These are phyloP conservation scores for Ametastegia equiseti DNA, from an alignment of 2,888 invertebrate genomes.

Conservation along the genomic window DNA sequence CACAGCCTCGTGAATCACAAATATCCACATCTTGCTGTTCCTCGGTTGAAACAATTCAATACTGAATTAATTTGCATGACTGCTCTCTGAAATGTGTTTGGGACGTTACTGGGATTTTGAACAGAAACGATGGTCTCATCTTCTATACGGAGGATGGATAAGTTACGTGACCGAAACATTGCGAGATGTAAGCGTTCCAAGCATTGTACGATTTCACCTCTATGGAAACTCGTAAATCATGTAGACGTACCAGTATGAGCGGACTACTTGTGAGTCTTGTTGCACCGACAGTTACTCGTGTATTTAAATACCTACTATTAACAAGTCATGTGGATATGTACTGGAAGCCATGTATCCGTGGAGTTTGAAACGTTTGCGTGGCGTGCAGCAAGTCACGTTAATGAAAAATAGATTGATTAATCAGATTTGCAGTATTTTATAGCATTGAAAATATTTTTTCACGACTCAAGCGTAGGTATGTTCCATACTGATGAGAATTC, in stretches of 20 bases:
- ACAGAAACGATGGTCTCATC: neutral
- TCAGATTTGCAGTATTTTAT: neutral
- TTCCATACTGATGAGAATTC: neutral
- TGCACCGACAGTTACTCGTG: neutral
- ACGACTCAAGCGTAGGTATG: neutral
- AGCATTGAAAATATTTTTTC: neutral
- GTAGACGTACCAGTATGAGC: neutral
- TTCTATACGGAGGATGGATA: neutral
- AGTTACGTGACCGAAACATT: neutral
- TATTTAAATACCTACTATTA: neutral
- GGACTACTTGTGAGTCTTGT: neutral
- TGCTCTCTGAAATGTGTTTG: neutral
- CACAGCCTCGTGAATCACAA: neutral
- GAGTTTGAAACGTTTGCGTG: neutral
- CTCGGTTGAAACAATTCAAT: constrained; percentile 4
- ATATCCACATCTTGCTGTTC: neutral
- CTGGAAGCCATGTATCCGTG: neutral
- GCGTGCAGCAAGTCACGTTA: too few relatives aligned
- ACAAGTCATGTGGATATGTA: neutral
- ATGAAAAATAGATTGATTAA: neutral
- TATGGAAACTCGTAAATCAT: neutral
- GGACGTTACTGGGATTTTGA: neutral
- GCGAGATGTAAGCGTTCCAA: neutral
- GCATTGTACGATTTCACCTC: neutral
- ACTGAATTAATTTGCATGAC: neutral